These are phyloP conservation scores for Clarias laeviceps DNA, from an alignment of 2,797 vertebrate genomes.

Conservation along the genomic window DNA sequence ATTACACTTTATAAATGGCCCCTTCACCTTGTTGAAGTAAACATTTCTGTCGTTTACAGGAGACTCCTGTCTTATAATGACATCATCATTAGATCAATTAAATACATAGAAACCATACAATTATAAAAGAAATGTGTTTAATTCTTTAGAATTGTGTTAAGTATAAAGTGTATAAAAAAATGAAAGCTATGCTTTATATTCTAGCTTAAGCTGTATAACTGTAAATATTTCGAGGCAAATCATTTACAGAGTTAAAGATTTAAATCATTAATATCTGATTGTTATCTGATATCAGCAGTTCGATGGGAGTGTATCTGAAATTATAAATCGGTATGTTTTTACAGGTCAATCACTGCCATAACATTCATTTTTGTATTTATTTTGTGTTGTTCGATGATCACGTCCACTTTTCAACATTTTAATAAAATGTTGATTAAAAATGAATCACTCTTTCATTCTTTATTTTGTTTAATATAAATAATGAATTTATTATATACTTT, in stretches of 20 bases:
- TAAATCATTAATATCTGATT: conserved; percentile 38
- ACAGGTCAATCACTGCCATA: conserved; percentile 67
- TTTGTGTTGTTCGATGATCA: conserved; percentile 70
- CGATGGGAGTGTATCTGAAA: conserved; percentile 2
- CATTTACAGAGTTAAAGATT: conserved; percentile 33
- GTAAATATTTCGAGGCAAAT: conserved; percentile 1
- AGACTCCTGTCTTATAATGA: neutral
- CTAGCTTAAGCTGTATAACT: neutral
- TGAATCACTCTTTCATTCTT: conserved; percentile 29
- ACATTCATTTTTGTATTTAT: conserved; percentile 78
- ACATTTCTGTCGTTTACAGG: neutral
- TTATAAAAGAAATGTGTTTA: neutral
- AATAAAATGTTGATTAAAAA: conserved; percentile 76
- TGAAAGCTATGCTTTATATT: neutral
- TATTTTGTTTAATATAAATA: neutral
- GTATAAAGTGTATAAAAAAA: neutral
- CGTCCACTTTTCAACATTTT: conserved; percentile 69
- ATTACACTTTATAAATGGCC: neutral
- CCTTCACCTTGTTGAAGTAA: neutral
- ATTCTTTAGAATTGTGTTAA: neutral
- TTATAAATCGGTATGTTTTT: conserved; percentile 57
- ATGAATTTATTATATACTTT: too few species aligned
- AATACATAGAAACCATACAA: neutral
- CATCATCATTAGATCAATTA: neutral
- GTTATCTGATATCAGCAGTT: neutral